Conservation (phyloP, 2,888 invertebrate species). For the Siphonodentalium dalli region DNA sequence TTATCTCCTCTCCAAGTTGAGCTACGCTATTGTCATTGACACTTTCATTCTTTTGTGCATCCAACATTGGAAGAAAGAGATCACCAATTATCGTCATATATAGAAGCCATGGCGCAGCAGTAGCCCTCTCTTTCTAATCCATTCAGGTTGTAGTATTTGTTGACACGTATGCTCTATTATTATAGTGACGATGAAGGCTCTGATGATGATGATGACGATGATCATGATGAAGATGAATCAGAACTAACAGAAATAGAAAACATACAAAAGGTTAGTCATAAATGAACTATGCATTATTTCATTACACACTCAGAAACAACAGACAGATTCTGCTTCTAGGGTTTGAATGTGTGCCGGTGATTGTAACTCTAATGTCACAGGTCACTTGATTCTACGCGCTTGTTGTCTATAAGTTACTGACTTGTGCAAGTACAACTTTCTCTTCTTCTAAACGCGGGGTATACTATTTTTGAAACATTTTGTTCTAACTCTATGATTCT, state of each 20-base stretch:
- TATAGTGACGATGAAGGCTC: constrained; percentile 59
- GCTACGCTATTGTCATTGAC: no score
- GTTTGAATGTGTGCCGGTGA: no score
- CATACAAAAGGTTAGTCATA: neutral
- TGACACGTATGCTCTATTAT: neutral
- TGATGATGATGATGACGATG: constrained; percentile 46
- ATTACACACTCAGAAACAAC: neutral
- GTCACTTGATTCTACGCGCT: no score
- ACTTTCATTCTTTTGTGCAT: neutral
- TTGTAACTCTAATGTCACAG: no score
- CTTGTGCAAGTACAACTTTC: no score
- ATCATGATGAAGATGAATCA: constrained; percentile 37
- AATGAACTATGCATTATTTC: neutral
- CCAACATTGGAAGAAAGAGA: neutral
- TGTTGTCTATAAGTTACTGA: no score
- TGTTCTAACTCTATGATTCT: no score
- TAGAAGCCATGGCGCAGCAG: neutral
- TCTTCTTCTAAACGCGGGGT: no score
- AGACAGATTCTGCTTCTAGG: neutral
- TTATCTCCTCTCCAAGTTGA: no score
- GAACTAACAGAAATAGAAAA: neutral
- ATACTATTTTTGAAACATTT: no score
- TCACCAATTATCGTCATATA: neutral
- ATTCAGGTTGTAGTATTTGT: neutral
- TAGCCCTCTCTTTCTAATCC: neutral